These are phyloP conservation scores for Dendroctonus valens DNA, from an alignment of 1,140 invertebrate genomes.

Conservation along the genomic window DNA sequence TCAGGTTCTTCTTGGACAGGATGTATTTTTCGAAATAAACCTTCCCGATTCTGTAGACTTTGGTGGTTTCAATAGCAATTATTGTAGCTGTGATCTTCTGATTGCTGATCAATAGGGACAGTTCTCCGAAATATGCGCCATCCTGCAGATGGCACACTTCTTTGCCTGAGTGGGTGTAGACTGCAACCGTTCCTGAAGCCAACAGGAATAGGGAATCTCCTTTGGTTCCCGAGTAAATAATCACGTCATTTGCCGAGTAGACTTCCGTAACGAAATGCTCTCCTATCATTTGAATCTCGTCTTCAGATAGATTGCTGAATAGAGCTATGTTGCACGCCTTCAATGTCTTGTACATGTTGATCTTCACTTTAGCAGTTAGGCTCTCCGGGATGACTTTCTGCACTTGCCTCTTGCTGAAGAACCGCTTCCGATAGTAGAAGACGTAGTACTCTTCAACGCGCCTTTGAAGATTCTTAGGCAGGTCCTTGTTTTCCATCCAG, in stretches of 20 bases:
- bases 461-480: conserved; percentile 33
- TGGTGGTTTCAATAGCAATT: conserved; percentile 57
- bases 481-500: conserved; percentile 38
- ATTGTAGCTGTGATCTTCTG: conserved; percentile 54
- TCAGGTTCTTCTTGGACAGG: conserved; percentile 29
- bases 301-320: conserved; percentile 29
- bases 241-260: conserved; percentile 43
- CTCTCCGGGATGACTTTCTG: conserved; percentile 25
- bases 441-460: conserved; percentile 38
- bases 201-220: conserved; percentile 62
- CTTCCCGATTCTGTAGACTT: conserved; percentile 54
- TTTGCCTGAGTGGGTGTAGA: conserved; percentile 57
- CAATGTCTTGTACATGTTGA: conserved; percentile 32
- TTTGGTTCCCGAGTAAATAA: conserved; percentile 55
- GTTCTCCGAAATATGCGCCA: conserved; percentile 44
- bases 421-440: conserved; percentile 37
- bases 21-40: conserved; percentile 49
- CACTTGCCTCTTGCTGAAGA: conserved; percentile 42
- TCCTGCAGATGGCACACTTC: conserved; percentile 48
- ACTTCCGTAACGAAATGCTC: conserved; percentile 37
- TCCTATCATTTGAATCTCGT: conserved; percentile 32
- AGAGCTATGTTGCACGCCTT: conserved; percentile 40
- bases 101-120: conserved; percentile 54
- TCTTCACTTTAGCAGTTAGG: conserved; percentile 34
- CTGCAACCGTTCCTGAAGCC: conserved; percentile 56